Conservation (phyloP, 37 sponge, comb jelly and placozoan genomes). For the Beroe ovata region DNA sequence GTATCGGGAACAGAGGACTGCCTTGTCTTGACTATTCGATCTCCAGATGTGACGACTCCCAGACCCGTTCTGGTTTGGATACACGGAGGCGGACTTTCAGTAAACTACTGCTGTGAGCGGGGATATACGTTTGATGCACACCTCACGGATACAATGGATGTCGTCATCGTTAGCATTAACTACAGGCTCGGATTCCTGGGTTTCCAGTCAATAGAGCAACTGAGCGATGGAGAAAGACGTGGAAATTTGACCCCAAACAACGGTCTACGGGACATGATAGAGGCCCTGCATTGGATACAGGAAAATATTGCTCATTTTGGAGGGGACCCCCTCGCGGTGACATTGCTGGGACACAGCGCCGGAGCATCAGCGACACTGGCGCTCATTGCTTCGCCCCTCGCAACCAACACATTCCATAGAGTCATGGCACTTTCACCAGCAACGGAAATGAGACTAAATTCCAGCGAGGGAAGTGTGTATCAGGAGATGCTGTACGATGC, state of each 20-base stretch:
- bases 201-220: conserved; percentile 27
- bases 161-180: conserved; percentile 57
- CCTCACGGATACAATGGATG: background rate
- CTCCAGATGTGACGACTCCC: background rate
- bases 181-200: conserved; percentile 59
- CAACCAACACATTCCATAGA: background rate
- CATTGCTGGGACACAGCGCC: conserved; percentile 16
- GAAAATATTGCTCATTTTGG: conserved; percentile 28
- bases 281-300: conserved; percentile 10
- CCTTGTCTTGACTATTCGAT: background rate
- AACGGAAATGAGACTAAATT: background rate
- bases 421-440: conserved; percentile 16
- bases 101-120: background rate
- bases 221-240: background rate
- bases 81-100: conserved; percentile 27
- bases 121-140: conserved; percentile 62
- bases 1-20: conserved; percentile 32
- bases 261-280: conserved; percentile 37
- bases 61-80: conserved; percentile 32
- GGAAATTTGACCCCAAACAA: background rate
- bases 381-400: conserved; percentile 15
- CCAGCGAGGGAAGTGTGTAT: background rate
- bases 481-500: background rate
- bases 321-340: background rate
- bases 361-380: conserved; percentile 21